Base-by-base conservation (phyloP, 2,888 invertebrate genomes). In the Athrips mouffetella region DNA sequence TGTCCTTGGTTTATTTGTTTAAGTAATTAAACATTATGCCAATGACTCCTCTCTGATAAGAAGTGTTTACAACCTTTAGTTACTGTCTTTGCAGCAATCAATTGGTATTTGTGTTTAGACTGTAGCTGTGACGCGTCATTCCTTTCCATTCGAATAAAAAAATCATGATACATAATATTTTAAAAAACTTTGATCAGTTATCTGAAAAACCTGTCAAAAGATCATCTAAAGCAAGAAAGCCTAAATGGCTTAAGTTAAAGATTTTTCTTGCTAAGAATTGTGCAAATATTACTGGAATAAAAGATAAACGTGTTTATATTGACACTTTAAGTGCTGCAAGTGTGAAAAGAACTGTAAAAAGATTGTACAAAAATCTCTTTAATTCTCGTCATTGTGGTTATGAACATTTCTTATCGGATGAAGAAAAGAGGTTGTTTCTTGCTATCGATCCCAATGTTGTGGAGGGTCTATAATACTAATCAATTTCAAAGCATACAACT, bases 401-500 rank as follows among this genome's bases (percentile, higher is more conserved):
- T 70, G 86, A 89, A 57, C 87, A 89, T 61, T 90, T 94, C 71
- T 76, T 92, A 33, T 89, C 91, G 2, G 94, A 94, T 21, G 93
- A 94, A 63, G 94, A 94, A 67, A 90, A 90, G 80, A 92, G 92
- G 92, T 92, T 89, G 56, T 63, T 67, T 49, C 57, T 59, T 55
- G 46, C 54, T 54, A 52, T 67, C 56, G 76, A 79, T 59, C 62
- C 55, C 49, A 57, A 55, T 51, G 58, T 76, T 77, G 84, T 86
- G 78, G 85, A 83, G 76, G 80, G 73, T 55, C n/a, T n/a, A n/a
- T 47, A 73, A 53, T 76, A 70, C 57, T 70, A 7, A 15, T 7
- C 4, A 13, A 33, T 15, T 16, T 33, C 6, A 33, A 2, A 13
- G 33, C 8, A 8, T 16, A 2, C 2, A 33, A 15, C 11, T 16